Conservation (phyloP, 2,113 vertebrate genomes). For the Saccopteryx bilineata region DNA sequence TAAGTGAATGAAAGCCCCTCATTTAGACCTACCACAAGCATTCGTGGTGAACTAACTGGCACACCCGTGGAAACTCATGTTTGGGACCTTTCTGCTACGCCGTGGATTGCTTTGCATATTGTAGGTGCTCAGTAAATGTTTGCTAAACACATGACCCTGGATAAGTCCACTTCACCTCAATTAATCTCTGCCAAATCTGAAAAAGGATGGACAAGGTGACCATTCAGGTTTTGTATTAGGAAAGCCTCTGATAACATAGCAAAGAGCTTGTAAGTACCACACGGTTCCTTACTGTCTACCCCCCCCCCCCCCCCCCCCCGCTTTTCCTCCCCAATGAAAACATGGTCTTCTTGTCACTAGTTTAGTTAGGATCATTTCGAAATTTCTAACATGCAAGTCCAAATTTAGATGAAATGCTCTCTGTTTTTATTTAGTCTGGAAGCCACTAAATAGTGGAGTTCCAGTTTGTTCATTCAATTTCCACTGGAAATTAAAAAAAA, state of each 20-base stretch:
- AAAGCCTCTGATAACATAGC: neutral
- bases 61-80: neutral
- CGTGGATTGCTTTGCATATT: rapidly evolving
- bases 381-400: conserved; percentile 49
- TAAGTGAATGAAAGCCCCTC: neutral
- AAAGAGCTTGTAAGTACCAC: neutral
- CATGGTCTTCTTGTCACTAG: neutral
- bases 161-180: neutral
- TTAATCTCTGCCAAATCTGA: neutral
- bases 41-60: rapidly evolving
- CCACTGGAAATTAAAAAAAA: conserved; percentile 27
- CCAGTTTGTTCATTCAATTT: conserved; percentile 37
- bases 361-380: neutral
- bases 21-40: neutral
- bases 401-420: conserved; percentile 8
- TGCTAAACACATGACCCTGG: neutral
- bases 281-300: neutral
- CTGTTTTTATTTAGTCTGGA: conserved; percentile 62
- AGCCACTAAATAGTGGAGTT: neutral
- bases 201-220: neutral
- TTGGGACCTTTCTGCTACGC: rapidly evolving
- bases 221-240: neutral
- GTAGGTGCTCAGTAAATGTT: neutral
- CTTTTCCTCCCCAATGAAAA: neutral
- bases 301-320: no score